A percentile compares a stretch with the other conserved stretches of the same genome.
These are phyloP conservation scores for Cepaea hortensis DNA, from an alignment of 2,888 invertebrate genomes.

Conservation along the genomic window DNA sequence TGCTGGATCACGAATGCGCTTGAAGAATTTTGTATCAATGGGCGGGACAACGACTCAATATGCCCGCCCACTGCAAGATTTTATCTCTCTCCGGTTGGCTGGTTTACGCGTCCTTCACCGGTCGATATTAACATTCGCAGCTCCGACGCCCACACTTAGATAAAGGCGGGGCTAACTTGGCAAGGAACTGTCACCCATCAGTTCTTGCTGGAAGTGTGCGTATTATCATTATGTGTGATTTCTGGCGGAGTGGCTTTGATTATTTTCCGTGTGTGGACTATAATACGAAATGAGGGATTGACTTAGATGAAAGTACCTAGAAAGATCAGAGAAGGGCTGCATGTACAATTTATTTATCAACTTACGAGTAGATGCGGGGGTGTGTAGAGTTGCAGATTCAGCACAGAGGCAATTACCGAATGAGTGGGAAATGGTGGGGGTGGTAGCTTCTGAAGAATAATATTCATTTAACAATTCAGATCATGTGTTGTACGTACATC, in stretches of 20 bases:
- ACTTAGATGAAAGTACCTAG: not conserved
- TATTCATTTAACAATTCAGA: no score
- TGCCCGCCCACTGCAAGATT: not conserved
- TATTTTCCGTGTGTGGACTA: not conserved
- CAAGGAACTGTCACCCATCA: not conserved
- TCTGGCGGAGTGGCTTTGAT: not conserved
- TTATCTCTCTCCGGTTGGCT: not conserved
- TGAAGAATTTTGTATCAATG: not conserved
- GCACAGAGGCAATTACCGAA: no score
- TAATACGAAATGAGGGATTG: constrained; percentile 8
- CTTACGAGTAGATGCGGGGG: no score
- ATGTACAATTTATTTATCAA: no score
- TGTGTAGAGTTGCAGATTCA: no score
- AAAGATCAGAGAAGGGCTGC: no score
- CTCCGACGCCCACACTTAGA: not conserved
- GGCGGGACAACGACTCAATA: not conserved
- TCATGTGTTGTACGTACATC: no score
- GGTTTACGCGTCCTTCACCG: not conserved
- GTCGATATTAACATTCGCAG: constrained; percentile 18
- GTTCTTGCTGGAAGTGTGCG: no score
- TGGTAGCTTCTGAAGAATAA: no score
- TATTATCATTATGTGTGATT: not conserved
- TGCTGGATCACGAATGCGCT: constrained; percentile 21
- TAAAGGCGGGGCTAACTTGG: constrained; percentile 2
- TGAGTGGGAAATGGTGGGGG: no score